Evolutionary conservation across 2,113 vertebrate genomes (phyloP).

Genomic region (Corythoichthys intestinalis): DNA sequence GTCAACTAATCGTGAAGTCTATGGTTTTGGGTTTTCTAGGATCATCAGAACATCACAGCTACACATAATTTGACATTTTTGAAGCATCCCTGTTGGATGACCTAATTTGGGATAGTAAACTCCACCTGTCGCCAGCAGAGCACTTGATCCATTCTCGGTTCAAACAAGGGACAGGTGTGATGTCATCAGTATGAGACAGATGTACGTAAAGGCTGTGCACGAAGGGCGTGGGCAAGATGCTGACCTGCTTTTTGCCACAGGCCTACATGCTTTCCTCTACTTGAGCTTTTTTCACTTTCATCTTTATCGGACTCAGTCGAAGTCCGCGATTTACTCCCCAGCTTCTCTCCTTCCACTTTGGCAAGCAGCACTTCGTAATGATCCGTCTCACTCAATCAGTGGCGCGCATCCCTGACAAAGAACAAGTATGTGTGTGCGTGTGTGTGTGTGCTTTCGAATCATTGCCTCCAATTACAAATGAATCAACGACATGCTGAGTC

Average conservation of each 20-base stretch:
- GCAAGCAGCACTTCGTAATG: slow-evolving; percentile 30
- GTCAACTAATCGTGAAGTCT: too few relatives aligned
- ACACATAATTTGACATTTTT: too few relatives aligned
- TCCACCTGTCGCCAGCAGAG: background rate
- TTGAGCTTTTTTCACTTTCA: slow-evolving; percentile 3
- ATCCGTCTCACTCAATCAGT: slow-evolving; percentile 42
- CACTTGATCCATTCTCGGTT: background rate
- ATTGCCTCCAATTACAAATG: slow-evolving; percentile 56
- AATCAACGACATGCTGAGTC: slow-evolving; percentile 61
- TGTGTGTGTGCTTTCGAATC: slow-evolving; percentile 39
- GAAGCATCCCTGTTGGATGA: too few relatives aligned
- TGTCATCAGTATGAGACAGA: background rate
- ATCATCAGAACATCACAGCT: too few relatives aligned
- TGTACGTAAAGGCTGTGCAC: background rate
- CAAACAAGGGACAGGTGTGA: slow-evolving; percentile 1
- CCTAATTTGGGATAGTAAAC: background rate
- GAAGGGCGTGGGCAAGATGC: background rate
- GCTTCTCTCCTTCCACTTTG: slow-evolving; percentile 15
- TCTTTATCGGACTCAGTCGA: slow-evolving; percentile 1
- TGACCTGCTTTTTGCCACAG: background rate
- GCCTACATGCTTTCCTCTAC: background rate
- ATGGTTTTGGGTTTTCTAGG: too few relatives aligned
- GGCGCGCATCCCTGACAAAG: slow-evolving; percentile 48
- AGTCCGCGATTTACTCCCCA: slow-evolving; percentile 15
- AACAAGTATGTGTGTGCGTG: slow-evolving; percentile 23